phyloP scores from a whole-genome alignment of 2,888 invertebrate genomes.

The Chydorus sphaericus region DNA sequence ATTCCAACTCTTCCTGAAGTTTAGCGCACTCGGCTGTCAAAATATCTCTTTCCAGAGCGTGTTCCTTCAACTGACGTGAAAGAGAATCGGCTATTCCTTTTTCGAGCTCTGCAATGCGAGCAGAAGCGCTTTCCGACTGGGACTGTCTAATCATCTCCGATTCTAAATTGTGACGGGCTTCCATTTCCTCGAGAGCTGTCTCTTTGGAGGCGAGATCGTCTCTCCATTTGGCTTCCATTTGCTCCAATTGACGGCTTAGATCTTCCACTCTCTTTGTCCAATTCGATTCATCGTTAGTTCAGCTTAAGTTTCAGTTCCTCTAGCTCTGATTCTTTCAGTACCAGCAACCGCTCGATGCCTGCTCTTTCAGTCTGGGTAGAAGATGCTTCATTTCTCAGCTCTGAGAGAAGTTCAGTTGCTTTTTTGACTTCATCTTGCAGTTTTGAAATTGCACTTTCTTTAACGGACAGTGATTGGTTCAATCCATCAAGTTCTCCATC shows the following conservation, averaged over 20 bases:
- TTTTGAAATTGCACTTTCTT: slow-evolving; percentile 14
- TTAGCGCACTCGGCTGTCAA: slow-evolving; percentile 19
- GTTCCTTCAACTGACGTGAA: slow-evolving; percentile 19
- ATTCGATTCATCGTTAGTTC: not conserved
- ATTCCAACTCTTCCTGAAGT: slow-evolving; percentile 23
- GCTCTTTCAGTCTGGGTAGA: too few relatives aligned
- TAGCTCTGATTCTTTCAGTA: not conserved
- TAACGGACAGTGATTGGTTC: slow-evolving; percentile 7
- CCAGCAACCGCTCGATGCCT: not conserved
- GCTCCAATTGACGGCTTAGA: not conserved
- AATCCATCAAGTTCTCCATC: not conserved
- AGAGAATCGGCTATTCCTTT: slow-evolving; percentile 12
- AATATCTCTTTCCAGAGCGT: slow-evolving; percentile 18
- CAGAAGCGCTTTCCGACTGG: not conserved
- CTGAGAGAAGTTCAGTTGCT: not conserved
- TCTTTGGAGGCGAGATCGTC: not conserved
- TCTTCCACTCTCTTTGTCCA: not conserved
- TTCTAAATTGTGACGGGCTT: not conserved
- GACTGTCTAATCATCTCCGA: not conserved
- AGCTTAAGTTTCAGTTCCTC: not conserved
- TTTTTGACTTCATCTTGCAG: slow-evolving; percentile 10
- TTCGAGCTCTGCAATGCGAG: not conserved
- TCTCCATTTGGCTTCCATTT: not conserved
- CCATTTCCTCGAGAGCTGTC: not conserved
- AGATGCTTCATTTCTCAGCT: too few relatives aligned